Evolutionary conservation across 2,797 vertebrate species (phyloP).

Genomic region (Parambassis ranga): DNA sequence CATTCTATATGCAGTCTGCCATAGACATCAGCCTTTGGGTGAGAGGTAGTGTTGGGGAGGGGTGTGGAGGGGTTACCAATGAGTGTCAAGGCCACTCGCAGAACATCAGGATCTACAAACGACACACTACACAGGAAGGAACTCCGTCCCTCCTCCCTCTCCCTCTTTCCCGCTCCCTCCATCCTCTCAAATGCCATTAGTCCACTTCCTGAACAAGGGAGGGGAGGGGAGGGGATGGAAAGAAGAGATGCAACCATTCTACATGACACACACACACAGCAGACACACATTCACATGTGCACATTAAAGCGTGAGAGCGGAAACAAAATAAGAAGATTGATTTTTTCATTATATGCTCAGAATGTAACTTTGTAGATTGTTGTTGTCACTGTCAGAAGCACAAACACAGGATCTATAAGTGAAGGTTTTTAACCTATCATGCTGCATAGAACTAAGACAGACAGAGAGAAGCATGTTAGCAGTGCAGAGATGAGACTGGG

Average conservation of each 20-base stretch:
- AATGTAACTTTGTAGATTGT: neutral
- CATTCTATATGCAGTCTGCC: neutral
- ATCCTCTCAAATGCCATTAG: constrained; percentile 86
- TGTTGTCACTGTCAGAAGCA: neutral
- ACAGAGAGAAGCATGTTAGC: constrained; percentile 14
- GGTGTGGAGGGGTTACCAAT: constrained; percentile 15
- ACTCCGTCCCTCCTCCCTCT: constrained; percentile 78
- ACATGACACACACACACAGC: constrained; percentile 10
- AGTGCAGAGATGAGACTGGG: constrained; percentile 25
- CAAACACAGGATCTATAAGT: neutral
- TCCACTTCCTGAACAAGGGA: constrained; percentile 87
- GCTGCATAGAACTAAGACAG: neutral
- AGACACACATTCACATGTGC: constrained; percentile 4
- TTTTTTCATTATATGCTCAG: constrained; percentile 1
- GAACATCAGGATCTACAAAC: constrained; percentile 90
- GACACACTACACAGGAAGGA: constrained; percentile 91
- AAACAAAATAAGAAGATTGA: constrained; percentile 19
- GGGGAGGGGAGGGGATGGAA: constrained; percentile 41
- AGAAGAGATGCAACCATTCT: constrained; percentile 52
- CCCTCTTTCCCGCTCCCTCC: constrained; percentile 73
- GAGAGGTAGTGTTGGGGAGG: neutral
- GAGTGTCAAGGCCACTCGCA: constrained; percentile 67
- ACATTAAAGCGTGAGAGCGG: neutral
- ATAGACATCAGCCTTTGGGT: neutral
- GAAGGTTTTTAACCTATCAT: neutral